phyloP scores from a whole-genome alignment of 1,140 invertebrate species.

The Mercenaria mercenaria region DNA sequence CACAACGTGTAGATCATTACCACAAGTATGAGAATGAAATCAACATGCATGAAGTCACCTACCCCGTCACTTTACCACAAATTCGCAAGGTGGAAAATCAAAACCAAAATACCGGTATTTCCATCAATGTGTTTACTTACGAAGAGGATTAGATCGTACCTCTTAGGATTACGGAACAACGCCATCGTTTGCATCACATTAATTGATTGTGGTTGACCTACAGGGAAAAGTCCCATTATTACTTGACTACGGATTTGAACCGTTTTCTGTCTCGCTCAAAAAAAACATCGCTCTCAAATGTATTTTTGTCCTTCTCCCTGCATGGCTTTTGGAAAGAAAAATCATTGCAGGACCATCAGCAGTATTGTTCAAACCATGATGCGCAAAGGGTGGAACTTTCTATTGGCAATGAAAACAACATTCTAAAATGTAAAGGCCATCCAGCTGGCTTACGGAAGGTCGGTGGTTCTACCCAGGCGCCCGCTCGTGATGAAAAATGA shows the following conservation, averaged over 20 bases:
- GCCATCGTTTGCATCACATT: not conserved
- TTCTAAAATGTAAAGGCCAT: slow-evolving; percentile 29
- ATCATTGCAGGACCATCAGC: not conserved
- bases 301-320: not conserved
- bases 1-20: slow-evolving; percentile 2
- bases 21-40: not conserved
- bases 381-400: slow-evolving; percentile 24
- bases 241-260: slow-evolving; percentile 19
- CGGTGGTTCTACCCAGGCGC: no score
- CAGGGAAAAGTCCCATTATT: slow-evolving; percentile 12
- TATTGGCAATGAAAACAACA: not conserved
- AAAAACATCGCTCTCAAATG: not conserved
- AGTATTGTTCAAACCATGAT: not conserved
- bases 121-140: slow-evolving; percentile 40
- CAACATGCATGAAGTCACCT: slow-evolving; percentile 20
- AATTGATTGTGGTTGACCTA: slow-evolving; percentile 17
- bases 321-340: slow-evolving; percentile 4
- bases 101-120: slow-evolving; percentile 42
- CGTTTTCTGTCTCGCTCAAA: slow-evolving; percentile 25
- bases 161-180: not conserved
- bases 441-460: no score
- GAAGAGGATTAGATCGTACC: slow-evolving; percentile 22
- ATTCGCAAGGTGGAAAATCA: slow-evolving; percentile 21
- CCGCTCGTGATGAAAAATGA: no score
- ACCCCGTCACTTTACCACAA: slow-evolving; percentile 5